Percentiles rank a stretch among this genome's conserved stretches.
Evolutionary conservation across 2,797 vertebrate species (phyloP).

Genomic region (Hyperoplus lanceolatus): DNA sequence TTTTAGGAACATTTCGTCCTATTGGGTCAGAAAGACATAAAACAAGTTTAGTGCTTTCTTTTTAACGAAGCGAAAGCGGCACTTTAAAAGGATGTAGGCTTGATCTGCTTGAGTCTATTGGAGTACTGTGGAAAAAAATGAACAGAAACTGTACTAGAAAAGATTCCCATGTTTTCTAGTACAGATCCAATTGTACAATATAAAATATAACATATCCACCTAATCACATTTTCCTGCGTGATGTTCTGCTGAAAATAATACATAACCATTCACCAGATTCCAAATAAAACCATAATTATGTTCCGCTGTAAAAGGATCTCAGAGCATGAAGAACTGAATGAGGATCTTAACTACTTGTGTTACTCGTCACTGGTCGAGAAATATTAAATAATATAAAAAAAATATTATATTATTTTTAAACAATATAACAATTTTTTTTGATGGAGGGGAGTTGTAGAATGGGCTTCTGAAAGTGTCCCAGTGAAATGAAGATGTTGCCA

Average conservation of each 20-base stretch:
- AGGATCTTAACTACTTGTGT: background rate
- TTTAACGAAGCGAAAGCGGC: background rate
- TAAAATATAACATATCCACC: too few species aligned
- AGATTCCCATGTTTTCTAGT: too few species aligned
- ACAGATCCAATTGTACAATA: too few species aligned
- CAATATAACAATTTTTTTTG: background rate
- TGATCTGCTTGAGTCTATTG: background rate
- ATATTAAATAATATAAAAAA: too few species aligned
- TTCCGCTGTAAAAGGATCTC: background rate
- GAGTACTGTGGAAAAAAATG: too few species aligned
- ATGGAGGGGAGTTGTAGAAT: background rate
- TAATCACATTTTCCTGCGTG: too few species aligned
- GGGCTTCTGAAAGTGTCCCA: background rate
- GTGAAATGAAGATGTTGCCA: background rate
- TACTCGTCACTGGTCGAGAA: background rate
- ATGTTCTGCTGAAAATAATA: too few species aligned
- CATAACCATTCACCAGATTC: too few species aligned
- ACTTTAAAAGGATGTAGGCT: background rate
- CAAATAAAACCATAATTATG: too few species aligned
- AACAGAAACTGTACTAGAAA: too few species aligned
- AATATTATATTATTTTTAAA: too few species aligned
- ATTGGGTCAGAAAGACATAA: constrained; percentile 16
- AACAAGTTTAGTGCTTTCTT: constrained; percentile 23
- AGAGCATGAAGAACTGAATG: background rate
- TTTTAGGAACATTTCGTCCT: constrained; percentile 9